Evolutionary conservation across 2,888 invertebrate species (phyloP).

Genomic region (Willowsia nigromaculata): DNA sequence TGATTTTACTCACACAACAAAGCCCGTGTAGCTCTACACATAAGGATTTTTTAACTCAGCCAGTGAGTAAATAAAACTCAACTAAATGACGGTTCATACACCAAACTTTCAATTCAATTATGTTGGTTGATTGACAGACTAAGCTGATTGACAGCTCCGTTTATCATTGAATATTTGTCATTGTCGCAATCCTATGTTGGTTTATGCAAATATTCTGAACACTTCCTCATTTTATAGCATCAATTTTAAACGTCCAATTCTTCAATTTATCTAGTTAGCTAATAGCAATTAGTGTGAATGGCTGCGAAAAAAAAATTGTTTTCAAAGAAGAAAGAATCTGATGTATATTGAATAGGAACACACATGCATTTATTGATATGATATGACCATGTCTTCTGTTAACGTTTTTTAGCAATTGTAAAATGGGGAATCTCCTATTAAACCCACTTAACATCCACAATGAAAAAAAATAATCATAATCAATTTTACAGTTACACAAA

Average conservation of each 20-base stretch:
- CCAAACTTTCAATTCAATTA: no score
- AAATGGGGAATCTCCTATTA: conserved; percentile 2
- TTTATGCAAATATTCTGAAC: no score
- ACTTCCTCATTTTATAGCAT: not conserved
- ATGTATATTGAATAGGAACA: not conserved
- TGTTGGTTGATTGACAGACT: not conserved
- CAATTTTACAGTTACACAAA: conserved; percentile 17
- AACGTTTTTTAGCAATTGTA: not conserved
- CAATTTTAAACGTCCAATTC: not conserved
- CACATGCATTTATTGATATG: no score
- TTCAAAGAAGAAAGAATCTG: not conserved
- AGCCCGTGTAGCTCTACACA: no score
- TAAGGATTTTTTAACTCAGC: no score
- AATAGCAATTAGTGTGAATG: not conserved
- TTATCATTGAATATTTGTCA: not conserved
- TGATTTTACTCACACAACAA: no score
- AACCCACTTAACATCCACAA: not conserved
- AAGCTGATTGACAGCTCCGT: not conserved
- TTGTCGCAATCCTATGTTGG: no score
- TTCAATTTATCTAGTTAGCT: not conserved
- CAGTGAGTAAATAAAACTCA: not conserved
- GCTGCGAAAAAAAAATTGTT: not conserved
- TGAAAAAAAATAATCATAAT: not conserved
- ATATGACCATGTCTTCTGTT: not conserved
- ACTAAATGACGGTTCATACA: not conserved